Evolutionary conservation across 2,888 invertebrate genomes (phyloP), one percentile per base, ranked within the genome.

Genomic region (Sycophila texana): DNA sequence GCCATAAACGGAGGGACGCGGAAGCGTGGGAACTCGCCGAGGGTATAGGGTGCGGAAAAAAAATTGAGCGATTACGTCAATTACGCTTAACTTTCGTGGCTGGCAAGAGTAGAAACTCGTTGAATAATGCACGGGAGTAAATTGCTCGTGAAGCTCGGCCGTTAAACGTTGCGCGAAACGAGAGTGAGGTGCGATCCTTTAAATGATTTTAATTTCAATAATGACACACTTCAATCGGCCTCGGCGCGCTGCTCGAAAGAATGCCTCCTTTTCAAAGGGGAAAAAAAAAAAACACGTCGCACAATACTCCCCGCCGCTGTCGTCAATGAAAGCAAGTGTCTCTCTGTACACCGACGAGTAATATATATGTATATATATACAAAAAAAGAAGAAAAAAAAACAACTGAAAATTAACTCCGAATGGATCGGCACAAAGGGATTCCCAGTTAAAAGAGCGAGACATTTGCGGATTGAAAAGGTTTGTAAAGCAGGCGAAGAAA

Each of bases 201-300:
- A 70, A 72, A 72, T n/a, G 72, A 5, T 51, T 72, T 72, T 72
- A 72, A 72, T 72, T 60, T 53, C 30, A 61, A 72, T 30, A 72
- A 72, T 72, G 53, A 72, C n/a, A 61, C 53, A 26, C 49, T 30
- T 63, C 53, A 30, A 72, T 72, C 60, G 13, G 51, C 49, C 57
- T 70, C 30, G 30, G 30, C 26, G 39, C 39, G 7, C 39, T 13
- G 30, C 16, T 14, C 0, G 30, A 39, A n/a, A 61, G 39, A 61
- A 61, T 16, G 26, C 16, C 51, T 13, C 12, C 49, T 22, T 5
- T 63, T 47, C 26, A 26, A 26, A 26, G 26, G 26, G 26, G 26
- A 3, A 49, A 53, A 20, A 53, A 47, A 26, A 73, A 63, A 73
- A 26, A 13, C 30, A 12, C 49, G n/a, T 18, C 66, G 16, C 14